These are phyloP conservation scores for Petrolisthes manimaculis DNA, from an alignment of 2,888 invertebrate genomes.

Conservation along the genomic window DNA sequence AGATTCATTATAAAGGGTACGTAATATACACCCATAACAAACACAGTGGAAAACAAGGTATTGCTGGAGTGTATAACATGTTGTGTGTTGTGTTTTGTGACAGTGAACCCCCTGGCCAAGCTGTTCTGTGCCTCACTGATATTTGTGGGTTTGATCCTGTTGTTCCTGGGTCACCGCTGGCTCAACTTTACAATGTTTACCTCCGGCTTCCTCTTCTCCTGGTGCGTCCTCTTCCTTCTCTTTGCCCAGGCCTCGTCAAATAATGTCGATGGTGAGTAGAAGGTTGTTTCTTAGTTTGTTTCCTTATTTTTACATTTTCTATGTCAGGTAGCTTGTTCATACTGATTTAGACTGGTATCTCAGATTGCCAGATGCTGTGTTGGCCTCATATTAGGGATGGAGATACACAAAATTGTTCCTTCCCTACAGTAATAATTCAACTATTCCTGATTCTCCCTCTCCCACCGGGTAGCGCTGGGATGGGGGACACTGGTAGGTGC, in stretches of 20 bases:
- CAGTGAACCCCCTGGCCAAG: conserved; percentile 63
- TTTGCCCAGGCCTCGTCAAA: conserved; percentile 48
- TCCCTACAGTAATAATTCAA: not conserved
- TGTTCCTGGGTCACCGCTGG: conserved; percentile 64
- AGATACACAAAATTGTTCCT: not conserved
- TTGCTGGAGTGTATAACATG: too few relatives aligned
- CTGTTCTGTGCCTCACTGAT: conserved; percentile 64
- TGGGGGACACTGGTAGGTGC: conserved; percentile 56
- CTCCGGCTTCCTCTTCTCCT: conserved; percentile 61
- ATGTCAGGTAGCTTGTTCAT: too few relatives aligned
- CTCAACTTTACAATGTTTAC: conserved; percentile 66
- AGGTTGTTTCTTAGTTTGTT: too few relatives aligned
- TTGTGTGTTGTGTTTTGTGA: not conserved
- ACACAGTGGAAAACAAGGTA: too few relatives aligned
- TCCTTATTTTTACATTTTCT: too few relatives aligned
- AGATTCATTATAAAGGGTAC: too few relatives aligned
- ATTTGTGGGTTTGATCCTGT: conserved; percentile 58
- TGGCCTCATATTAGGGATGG: too few relatives aligned
- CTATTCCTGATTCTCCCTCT: not conserved
- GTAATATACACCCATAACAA: too few relatives aligned
- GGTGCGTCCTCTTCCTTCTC: conserved; percentile 57
- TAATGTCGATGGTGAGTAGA: conserved; percentile 49
- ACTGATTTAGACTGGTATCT: too few relatives aligned
- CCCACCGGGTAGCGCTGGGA: conserved; percentile 44
- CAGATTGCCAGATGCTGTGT: too few relatives aligned